Conservation (phyloP, 2,888 invertebrate species). For the Chaetoderma sp. region DNA sequence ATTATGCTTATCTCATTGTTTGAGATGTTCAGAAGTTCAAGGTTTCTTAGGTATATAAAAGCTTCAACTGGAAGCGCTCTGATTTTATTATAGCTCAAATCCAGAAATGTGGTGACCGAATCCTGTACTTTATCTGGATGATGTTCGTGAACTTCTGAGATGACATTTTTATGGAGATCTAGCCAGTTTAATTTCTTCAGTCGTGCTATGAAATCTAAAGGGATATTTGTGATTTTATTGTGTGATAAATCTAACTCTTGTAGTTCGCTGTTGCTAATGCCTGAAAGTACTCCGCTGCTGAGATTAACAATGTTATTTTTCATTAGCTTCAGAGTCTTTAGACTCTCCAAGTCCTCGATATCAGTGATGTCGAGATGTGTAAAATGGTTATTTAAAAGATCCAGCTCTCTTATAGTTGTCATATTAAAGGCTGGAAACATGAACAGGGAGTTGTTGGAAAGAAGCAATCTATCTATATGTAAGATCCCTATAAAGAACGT, state of each 20-base stretch:
- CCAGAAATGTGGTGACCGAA: slow-evolving; percentile 10
- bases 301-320: slow-evolving; percentile 11
- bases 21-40: slow-evolving; percentile 40
- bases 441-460: slow-evolving; percentile 18
- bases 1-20: slow-evolving; percentile 39
- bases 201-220: too few relatives aligned
- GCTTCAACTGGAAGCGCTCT: slow-evolving; percentile 14
- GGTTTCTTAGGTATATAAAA: slow-evolving; percentile 22
- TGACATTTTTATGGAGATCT: too few relatives aligned
- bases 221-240: not conserved
- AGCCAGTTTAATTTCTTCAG: too few relatives aligned
- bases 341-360: not conserved
- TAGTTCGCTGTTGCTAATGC: not conserved
- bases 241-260: not conserved
- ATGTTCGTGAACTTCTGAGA: too few relatives aligned
- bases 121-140: not conserved
- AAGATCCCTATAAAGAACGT: slow-evolving; percentile 19
- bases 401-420: not conserved
- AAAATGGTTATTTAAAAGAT: slow-evolving; percentile 16
- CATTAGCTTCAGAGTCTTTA: slow-evolving; percentile 14
- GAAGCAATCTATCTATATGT: not conserved
- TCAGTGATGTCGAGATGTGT: not conserved
- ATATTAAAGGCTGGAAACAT: not conserved
- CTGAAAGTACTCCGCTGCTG: not conserved
- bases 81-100: slow-evolving; percentile 34